Evolutionary conservation across 2,797 vertebrate species (phyloP), one percentile per base, ranked within the genome.

Genomic region (Cyclopterus lumpus): DNA sequence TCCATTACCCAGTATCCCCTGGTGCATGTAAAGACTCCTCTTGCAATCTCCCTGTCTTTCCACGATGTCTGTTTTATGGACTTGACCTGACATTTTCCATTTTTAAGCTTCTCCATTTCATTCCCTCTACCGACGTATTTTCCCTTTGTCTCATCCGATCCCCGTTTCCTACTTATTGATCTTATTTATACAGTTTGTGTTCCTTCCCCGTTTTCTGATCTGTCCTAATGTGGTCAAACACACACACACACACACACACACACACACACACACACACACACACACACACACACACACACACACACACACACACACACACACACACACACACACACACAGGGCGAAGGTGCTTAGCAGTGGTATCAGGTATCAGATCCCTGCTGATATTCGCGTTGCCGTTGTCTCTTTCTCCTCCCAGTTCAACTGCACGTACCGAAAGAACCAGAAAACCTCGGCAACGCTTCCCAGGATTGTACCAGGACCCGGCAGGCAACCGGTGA

Each of bases 341-440:
- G 28, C 42, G 63, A 81, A 20, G 6, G 20, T 18, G 16, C 54
- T 67, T 4, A 26, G 32, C 42, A 1, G 5, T 71, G 68, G 46
- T 75, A 65, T 82, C 51, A 51, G 28, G 65, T 58, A 22, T 82
- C 70, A 73, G 64, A 40, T 66, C 58, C 76, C 64, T 63, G 64
- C 68, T 89, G 65, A 86, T 85, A 48, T 87, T 88, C 82, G 10
- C 67, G 7, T 82, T 84, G 73, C 76, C 54, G 82, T 57, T 64
- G 26, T 82, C 26, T 38, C 77, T 30, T 53, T 88, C 70, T 82
- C 22, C 32, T 86, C 80, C 61, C 80, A 99, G 98, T 98, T 99
- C 88, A 99, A 98, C 77, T 99, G 98, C 93, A 97, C 97, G 0
- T 93, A 97, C 74, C 89, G 68, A 30, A 94, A 91, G 71, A 85